Conservation (phyloP, 1,140 invertebrate genomes). For the Penaeus chinensis region DNA sequence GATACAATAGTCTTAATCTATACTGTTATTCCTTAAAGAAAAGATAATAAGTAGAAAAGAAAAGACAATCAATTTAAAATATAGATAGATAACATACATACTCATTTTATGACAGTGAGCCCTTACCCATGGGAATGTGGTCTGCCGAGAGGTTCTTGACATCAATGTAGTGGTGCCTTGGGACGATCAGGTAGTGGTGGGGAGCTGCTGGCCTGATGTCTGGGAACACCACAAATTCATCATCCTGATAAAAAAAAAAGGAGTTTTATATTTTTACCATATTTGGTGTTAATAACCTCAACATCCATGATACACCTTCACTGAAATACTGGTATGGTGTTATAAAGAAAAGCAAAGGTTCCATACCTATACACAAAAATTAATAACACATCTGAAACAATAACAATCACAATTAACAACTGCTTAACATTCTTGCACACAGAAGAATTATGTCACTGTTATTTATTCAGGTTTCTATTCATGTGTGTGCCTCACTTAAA, state of each 20-base stretch:
- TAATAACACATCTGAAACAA: no score
- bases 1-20: slow-evolving; percentile 29
- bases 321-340: no score
- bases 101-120: background rate
- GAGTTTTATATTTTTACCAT: no score
- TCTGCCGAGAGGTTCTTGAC: slow-evolving; percentile 76
- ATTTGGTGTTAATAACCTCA: no score
- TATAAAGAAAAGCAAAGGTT: no score
- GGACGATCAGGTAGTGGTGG: slow-evolving; percentile 84
- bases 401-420: no score
- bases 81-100: background rate
- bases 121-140: slow-evolving; percentile 78
- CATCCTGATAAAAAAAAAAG: slow-evolving; percentile 76
- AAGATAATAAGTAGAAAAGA: background rate
- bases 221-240: slow-evolving; percentile 81
- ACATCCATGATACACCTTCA: no score
- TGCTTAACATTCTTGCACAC: no score
- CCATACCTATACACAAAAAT: no score
- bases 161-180: slow-evolving; percentile 82
- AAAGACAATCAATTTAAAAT: background rate
- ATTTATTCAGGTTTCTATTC: no score
- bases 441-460: no score
- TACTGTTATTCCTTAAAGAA: slow-evolving; percentile 4
- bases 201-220: slow-evolving; percentile 86
- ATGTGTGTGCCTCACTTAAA: no score